Evolutionary conservation across 2,113 vertebrate genomes (phyloP), one percentile per base, ranked within the genome.

Genomic region (Pseudopipra pipra): DNA sequence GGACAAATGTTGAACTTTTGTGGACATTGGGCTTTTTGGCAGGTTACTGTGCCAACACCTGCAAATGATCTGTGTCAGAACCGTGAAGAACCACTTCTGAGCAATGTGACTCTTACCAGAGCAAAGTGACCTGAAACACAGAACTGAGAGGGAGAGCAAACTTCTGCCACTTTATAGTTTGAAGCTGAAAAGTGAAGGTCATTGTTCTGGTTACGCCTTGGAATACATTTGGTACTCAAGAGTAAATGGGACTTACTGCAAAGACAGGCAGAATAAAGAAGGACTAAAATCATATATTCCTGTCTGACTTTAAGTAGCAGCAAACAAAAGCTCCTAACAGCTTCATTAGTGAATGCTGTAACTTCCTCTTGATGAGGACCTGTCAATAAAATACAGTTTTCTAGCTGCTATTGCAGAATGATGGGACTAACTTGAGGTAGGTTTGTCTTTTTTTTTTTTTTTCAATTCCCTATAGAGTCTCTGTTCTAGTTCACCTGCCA

Each of bases 401-500:
- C 11, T 25, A 85, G 35, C 21, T 86, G 55, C n/a, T 51, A 0
- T 35, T 95, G 72, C 67, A 54, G 66, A 76, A 31, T 41, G 51
- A 6, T 85, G 24, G 8, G 14, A 47, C 39, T 68, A 58, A 46
- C 25, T 49, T 55, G 44, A 82, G 39, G n/a, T 28, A 46, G 28
- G 51, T 77, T 61, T 84, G 58, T 51, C 8, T 3, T 6, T 27
- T 56, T 41, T 54, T 61, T 54, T 2, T 3, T 41, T 41, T 47
- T 47, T 2, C 2, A 25, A 0, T 72, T 73, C 31, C 6, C 3
- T 73, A 0, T 59, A 6, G 65, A 70, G 46, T 56, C 31, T 77
- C 3, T 1, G 6, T 66, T 91, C 52, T 75, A 22, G 4, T 86
- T 76, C 33, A 90, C 52, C 27, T 46, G 66, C 72, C 20, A 15